Evolutionary conservation across 37 sponge, comb jelly and placozoan species (phyloP).

Genomic region (Beroe ovata): DNA sequence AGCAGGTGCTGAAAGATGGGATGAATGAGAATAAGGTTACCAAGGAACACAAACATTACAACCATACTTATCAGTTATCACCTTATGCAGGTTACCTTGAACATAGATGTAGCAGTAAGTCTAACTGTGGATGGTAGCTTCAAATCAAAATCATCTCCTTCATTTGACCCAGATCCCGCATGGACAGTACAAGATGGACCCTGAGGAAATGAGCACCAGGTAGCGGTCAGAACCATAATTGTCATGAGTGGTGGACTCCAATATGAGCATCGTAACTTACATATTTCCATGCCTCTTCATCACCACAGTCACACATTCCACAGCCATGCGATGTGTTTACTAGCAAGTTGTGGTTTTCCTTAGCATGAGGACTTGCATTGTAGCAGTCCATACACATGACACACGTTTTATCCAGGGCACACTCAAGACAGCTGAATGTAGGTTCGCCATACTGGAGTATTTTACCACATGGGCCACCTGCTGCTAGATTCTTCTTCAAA

Average conservation of each 20-base stretch:
- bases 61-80: background rate
- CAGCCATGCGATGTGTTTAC: constrained; percentile 38
- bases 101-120: background rate
- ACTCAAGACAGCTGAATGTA: constrained; percentile 49
- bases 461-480: constrained; percentile 43
- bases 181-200: constrained; percentile 40
- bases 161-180: background rate
- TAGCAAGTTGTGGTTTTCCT: constrained; percentile 19
- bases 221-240: no score
- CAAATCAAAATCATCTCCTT: background rate
- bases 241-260: no score
- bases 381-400: constrained; percentile 66
- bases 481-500: background rate
- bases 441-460: constrained; percentile 22
- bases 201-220: no score
- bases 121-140: constrained; percentile 13
- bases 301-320: constrained; percentile 67
- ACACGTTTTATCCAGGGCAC: constrained; percentile 39
- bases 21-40: no score
- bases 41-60: no score
- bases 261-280: no score
- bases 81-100: background rate
- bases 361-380: background rate
- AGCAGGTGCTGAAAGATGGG: background rate
- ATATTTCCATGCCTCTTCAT: constrained; percentile 66